A percentile compares a stretch with the other conserved stretches of the same genome.
Evolutionary conservation across 2,113 vertebrate species (phyloP).

Genomic region (Mastomys natalensis): DNA sequence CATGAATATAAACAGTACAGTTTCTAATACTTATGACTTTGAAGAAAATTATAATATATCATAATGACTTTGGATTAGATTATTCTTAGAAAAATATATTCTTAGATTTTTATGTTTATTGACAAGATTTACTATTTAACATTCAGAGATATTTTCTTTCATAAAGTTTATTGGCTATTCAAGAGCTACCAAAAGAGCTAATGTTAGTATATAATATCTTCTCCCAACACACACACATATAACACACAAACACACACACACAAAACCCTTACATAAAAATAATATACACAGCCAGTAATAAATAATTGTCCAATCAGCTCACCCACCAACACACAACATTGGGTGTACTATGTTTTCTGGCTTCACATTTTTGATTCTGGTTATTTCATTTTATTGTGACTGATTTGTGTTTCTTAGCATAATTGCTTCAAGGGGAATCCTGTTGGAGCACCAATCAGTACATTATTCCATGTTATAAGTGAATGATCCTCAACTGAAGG

Average conservation of each 20-base stretch:
- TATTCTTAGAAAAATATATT: neutral
- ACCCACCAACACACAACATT: neutral
- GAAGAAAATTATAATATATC: neutral
- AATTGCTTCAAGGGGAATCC: neutral
- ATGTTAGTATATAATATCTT: neutral
- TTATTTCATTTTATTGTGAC: neutral
- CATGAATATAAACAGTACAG: neutral
- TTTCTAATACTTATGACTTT: neutral
- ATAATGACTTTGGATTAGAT: constrained; percentile 17
- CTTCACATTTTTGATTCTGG: neutral
- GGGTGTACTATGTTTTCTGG: neutral
- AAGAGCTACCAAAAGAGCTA: neutral
- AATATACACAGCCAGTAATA: neutral
- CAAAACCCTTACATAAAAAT: neutral
- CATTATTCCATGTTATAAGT: neutral
- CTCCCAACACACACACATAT: too few species aligned
- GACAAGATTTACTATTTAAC: neutral
- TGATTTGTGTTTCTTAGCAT: neutral
- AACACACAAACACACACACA: too few species aligned
- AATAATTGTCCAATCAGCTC: accelerated
- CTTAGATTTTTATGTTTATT: neutral
- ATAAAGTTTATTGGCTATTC: neutral
- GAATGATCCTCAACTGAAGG: neutral
- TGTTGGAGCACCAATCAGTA: neutral
- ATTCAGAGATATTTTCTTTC: neutral